Conservation (phyloP, 2,113 vertebrate genomes). For the Eidolon helvum region DNA sequence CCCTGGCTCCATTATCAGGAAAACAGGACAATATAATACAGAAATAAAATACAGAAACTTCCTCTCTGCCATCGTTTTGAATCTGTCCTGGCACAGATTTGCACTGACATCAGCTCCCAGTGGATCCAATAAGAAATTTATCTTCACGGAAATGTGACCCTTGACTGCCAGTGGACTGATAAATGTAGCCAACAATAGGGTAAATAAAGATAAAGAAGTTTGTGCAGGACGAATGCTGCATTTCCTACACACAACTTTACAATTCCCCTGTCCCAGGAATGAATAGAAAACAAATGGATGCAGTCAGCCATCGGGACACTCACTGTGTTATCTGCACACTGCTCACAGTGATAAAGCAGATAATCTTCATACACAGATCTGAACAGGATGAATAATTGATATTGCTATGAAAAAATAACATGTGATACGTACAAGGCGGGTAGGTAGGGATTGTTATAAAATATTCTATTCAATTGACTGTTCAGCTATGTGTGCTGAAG, state of each 20-base stretch:
- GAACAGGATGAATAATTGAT: slow-evolving; percentile 19
- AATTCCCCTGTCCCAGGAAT: slow-evolving; percentile 53
- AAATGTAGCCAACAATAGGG: slow-evolving; percentile 77
- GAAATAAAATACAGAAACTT: slow-evolving; percentile 93
- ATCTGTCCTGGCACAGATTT: slow-evolving; percentile 81
- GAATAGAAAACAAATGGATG: slow-evolving; percentile 71
- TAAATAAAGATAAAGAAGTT: slow-evolving; percentile 83
- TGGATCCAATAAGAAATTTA: slow-evolving; percentile 82
- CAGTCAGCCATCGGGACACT: slow-evolving; percentile 12
- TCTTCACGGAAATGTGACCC: slow-evolving; percentile 85
- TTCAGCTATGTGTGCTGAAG: not conserved
- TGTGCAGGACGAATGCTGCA: slow-evolving; percentile 72
- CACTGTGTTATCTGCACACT: slow-evolving; percentile 49
- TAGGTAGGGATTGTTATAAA: not conserved
- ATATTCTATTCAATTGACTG: not conserved
- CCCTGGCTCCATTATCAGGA: slow-evolving; percentile 88
- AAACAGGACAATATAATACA: slow-evolving; percentile 88
- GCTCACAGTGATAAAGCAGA: not conserved
- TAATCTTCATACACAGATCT: not conserved
- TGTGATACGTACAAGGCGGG: not conserved
- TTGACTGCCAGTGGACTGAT: slow-evolving; percentile 79
- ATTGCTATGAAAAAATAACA: not conserved
- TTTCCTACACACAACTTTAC: slow-evolving; percentile 75
- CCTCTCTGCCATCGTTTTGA: slow-evolving; percentile 87
- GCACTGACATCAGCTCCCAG: slow-evolving; percentile 83